phyloP scores from a whole-genome alignment of 2,113 vertebrate genomes.

The Oreochromis aureus region DNA sequence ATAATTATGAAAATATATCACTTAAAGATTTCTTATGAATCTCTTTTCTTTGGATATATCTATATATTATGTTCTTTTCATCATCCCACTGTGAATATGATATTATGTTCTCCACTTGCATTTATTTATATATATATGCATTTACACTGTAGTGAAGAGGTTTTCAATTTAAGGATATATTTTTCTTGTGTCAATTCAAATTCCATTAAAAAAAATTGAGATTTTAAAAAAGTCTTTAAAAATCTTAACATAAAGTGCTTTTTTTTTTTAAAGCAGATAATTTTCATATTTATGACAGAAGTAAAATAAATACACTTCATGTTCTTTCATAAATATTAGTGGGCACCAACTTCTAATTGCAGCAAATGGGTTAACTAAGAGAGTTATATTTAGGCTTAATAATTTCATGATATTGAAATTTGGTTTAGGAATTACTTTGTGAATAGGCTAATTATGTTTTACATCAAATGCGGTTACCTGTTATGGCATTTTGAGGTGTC shows the following conservation, averaged over 20 bases:
- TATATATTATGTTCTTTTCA: too few relatives aligned
- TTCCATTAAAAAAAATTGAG: accelerated
- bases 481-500: not conserved
- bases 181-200: not conserved
- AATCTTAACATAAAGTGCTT: not conserved
- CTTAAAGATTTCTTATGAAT: not conserved
- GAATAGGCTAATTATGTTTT: not conserved
- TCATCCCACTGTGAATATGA: too few relatives aligned
- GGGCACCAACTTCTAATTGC: not conserved
- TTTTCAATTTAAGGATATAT: not conserved
- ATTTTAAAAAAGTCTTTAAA: not conserved
- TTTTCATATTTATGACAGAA: not conserved
- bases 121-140: too few relatives aligned
- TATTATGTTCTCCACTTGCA: too few relatives aligned
- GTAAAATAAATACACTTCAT: not conserved
- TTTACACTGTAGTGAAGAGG: too few relatives aligned
- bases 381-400: not conserved
- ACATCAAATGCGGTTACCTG: not conserved
- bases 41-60: not conserved
- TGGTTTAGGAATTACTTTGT: not conserved
- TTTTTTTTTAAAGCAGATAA: not conserved
- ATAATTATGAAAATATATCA: not conserved
- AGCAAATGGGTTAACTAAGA: not conserved
- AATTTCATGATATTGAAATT: not conserved
- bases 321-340: not conserved